Conservation (phyloP, 2,888 invertebrate species). For the Oligia latruncula region DNA sequence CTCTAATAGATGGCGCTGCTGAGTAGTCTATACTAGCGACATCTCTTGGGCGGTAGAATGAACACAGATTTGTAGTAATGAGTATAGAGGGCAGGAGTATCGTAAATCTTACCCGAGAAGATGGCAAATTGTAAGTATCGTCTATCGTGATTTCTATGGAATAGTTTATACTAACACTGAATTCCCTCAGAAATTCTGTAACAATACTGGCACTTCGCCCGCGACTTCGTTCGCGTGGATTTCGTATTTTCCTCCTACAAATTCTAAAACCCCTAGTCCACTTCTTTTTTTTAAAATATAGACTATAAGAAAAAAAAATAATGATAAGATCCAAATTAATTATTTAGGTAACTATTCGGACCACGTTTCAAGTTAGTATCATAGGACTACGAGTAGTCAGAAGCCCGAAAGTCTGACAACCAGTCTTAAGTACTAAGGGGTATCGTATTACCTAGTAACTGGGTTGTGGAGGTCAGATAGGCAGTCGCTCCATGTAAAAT, state of each 20-base stretch:
- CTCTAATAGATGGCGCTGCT: conserved; percentile 47
- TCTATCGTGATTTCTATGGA: not conserved
- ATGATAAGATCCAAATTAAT: not conserved
- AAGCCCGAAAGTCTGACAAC: too few relatives aligned
- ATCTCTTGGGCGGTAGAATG: conserved; percentile 10
- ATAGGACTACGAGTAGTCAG: not conserved
- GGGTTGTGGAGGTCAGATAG: too few relatives aligned
- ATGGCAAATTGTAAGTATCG: not conserved
- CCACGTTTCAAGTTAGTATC: not conserved
- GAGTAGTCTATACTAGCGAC: not conserved
- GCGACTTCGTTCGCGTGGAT: not conserved
- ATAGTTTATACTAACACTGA: not conserved
- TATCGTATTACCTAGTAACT: too few relatives aligned
- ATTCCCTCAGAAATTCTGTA: not conserved
- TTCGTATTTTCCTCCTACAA: not conserved
- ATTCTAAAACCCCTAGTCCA: not conserved
- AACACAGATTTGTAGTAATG: not conserved
- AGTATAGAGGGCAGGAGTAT: conserved; percentile 62
- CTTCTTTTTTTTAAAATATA: too few relatives aligned
- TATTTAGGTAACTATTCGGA: not conserved
- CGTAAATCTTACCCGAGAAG: not conserved
- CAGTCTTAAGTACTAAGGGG: too few relatives aligned
- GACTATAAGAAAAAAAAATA: not conserved
- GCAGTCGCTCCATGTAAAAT: too few relatives aligned
- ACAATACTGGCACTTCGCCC: not conserved